These are phyloP conservation scores for Cryptus armator DNA, from an alignment of 2,888 invertebrate genomes.

Conservation along the genomic window DNA sequence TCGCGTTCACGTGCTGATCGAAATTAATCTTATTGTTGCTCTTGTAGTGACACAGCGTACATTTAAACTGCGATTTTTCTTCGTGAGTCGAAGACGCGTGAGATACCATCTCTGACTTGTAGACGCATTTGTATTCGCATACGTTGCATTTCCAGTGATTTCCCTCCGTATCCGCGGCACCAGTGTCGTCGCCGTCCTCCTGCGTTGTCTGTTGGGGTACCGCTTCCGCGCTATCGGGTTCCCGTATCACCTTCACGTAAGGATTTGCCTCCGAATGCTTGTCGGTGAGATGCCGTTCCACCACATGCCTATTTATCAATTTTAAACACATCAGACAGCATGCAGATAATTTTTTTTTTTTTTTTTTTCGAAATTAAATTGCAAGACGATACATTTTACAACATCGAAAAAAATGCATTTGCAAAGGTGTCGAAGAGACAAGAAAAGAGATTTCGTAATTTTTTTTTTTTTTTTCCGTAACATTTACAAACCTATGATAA, in stretches of 20 bases:
- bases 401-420: conserved; percentile 23
- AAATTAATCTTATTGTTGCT: conserved; percentile 87
- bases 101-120: conserved; percentile 87
- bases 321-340: background rate
- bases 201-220: conserved; percentile 73
- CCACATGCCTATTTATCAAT: conserved; percentile 83
- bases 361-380: background rate
- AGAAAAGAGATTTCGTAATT: background rate
- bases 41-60: conserved; percentile 89
- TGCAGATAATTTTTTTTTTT: background rate
- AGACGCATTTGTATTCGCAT: conserved; percentile 88
- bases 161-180: conserved; percentile 83
- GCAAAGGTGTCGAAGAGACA: conserved; percentile 59
- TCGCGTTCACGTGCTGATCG: conserved; percentile 87
- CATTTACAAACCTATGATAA: conserved; percentile 85
- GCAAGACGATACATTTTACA: background rate
- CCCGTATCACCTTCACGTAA: conserved; percentile 85
- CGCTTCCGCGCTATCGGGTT: conserved; percentile 82
- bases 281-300: conserved; percentile 90
- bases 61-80: conserved; percentile 90
- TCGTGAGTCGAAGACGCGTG: conserved; percentile 88
- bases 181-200: conserved; percentile 77
- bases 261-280: conserved; percentile 87
- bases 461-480: conserved; percentile 3
- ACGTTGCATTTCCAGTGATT: conserved; percentile 91